These are phyloP conservation scores for Agrochola lychnidis DNA, from an alignment of 2,888 invertebrate genomes.

Conservation along the genomic window DNA sequence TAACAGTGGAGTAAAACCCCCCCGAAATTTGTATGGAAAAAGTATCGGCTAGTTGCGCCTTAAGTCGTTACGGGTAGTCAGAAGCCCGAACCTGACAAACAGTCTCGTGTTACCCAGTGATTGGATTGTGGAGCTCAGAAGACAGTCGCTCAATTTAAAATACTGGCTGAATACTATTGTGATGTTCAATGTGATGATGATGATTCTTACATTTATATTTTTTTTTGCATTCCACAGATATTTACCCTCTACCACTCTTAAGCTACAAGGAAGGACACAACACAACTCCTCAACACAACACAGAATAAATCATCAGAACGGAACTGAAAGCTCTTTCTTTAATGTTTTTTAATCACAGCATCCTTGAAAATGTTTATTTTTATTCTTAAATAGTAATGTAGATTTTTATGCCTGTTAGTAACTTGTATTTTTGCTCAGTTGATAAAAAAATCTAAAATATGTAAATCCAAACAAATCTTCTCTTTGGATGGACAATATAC, in stretches of 20 bases:
- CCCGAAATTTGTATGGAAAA: too few species aligned
- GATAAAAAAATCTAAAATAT: constrained; percentile 10
- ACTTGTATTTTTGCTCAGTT: not conserved
- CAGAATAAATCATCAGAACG: not conserved
- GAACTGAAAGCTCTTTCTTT: not conserved
- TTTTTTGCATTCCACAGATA: constrained; percentile 1
- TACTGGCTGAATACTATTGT: too few species aligned
- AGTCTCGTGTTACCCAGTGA: not conserved
- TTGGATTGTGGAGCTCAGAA: not conserved
- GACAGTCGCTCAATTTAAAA: not conserved
- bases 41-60: too few species aligned
- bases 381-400: not conserved
- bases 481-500: not conserved
- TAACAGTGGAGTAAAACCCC: too few species aligned
- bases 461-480: not conserved
- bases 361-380: not conserved
- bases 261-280: too few species aligned
- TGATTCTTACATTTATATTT: not conserved
- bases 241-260: not conserved
- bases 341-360: not conserved
- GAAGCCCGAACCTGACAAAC: too few species aligned
- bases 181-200: too few species aligned
- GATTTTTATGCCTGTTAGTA: not conserved
- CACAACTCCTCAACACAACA: not conserved
- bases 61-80: too few species aligned